These are phyloP conservation scores for Lineus longissimus DNA, from an alignment of 1,140 invertebrate species.

Conservation along the genomic window DNA sequence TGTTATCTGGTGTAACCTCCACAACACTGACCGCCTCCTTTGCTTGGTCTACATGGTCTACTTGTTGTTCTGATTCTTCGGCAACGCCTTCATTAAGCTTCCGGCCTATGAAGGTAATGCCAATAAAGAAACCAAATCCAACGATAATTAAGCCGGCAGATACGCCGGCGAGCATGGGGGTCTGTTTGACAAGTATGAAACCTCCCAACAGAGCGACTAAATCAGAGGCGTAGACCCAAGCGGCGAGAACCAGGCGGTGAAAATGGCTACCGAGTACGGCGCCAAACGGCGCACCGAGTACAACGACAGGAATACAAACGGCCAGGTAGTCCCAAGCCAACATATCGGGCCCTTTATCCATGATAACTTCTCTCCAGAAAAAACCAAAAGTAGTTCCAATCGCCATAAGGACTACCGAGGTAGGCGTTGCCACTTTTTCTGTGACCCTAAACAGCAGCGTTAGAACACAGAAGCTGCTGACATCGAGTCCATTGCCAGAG, in stretches of 20 bases:
- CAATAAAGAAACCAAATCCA: too few relatives aligned
- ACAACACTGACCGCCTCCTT: too few relatives aligned
- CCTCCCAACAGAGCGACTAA: constrained; percentile 36
- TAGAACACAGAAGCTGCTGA: constrained; percentile 34
- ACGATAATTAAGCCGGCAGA: too few relatives aligned
- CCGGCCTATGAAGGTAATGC: too few relatives aligned
- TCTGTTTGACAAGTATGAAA: constrained; percentile 22
- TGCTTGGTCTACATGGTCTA: too few relatives aligned
- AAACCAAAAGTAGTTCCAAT: constrained; percentile 33
- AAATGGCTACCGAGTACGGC: constrained; percentile 43
- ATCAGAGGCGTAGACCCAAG: constrained; percentile 38
- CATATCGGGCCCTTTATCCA: constrained; percentile 29
- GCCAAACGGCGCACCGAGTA: constrained; percentile 38
- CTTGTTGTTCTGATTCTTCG: too few relatives aligned
- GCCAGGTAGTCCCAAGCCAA: constrained; percentile 38
- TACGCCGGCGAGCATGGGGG: too few relatives aligned
- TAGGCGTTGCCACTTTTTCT: constrained; percentile 45
- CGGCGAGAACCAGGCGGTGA: constrained; percentile 41
- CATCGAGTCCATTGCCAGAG: constrained; percentile 36
- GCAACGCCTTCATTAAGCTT: too few relatives aligned
- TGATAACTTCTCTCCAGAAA: constrained; percentile 42
- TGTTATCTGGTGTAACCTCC: too few relatives aligned
- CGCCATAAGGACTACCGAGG: constrained; percentile 42
- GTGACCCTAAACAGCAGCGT: constrained; percentile 40
- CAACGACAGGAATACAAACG: constrained; percentile 38